Evolutionary conservation across 2,797 vertebrate species (phyloP).

Genomic region (Gambelia wislizenii): DNA sequence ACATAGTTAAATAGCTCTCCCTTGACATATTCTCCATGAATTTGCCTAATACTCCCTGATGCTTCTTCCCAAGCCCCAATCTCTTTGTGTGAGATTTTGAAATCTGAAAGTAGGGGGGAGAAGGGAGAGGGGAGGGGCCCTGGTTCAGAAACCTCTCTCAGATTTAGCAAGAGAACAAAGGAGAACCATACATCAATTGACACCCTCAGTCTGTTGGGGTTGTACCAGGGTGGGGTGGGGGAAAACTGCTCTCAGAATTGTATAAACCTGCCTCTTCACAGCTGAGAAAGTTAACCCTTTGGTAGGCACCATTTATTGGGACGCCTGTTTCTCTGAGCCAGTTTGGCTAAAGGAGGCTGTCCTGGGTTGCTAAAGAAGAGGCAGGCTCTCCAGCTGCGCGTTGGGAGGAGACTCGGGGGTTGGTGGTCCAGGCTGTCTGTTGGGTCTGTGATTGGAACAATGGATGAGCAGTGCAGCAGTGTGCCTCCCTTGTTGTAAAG

Average conservation of each 20-base stretch:
- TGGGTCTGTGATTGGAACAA: conserved; percentile 35
- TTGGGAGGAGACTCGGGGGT: conserved; percentile 17
- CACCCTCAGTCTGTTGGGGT: not conserved
- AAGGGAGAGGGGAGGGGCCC: no score
- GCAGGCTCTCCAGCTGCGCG: conserved; percentile 18
- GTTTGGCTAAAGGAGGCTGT: not conserved
- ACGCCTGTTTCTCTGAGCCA: not conserved
- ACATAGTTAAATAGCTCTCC: not conserved
- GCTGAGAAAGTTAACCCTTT: not conserved
- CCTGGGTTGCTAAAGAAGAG: not conserved
- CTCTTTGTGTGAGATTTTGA: not conserved
- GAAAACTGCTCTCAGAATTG: not conserved
- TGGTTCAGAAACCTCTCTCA: not conserved
- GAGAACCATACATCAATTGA: not conserved
- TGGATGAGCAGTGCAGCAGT: conserved; percentile 45
- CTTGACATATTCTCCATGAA: not conserved
- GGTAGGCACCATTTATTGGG: not conserved
- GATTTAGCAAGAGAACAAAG: not conserved
- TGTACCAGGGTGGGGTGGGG: not conserved
- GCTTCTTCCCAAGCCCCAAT: not conserved
- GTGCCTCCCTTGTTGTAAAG: conserved; percentile 34
- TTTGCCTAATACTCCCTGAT: not conserved
- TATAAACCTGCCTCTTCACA: not conserved
- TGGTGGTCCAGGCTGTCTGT: conserved; percentile 13
- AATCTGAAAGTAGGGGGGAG: no score